Evolutionary conservation across 2,888 invertebrate species (phyloP).

Genomic region (Disparrhopalites patrizii): DNA sequence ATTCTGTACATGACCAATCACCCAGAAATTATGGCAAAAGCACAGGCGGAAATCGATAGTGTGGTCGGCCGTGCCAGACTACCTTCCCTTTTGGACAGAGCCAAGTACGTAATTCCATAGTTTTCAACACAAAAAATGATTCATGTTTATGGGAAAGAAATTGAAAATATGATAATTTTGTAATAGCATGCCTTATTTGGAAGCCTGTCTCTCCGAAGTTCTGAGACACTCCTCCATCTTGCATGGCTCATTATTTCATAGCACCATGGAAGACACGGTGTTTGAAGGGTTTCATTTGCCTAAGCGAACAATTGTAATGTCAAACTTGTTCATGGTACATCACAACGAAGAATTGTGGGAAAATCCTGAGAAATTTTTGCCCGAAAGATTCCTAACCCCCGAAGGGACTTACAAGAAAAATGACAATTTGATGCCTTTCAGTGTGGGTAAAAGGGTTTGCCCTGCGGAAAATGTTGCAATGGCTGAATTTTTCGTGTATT

Average conservation of each 20-base stretch:
- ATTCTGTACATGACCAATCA: constrained; percentile 58
- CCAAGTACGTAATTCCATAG: too few species aligned
- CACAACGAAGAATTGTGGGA: constrained; percentile 59
- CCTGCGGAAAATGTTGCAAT: constrained; percentile 63
- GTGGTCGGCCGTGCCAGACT: constrained; percentile 53
- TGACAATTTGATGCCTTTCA: constrained; percentile 36
- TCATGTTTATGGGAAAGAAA: too few species aligned
- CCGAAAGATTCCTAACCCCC: constrained; percentile 60
- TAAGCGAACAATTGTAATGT: constrained; percentile 56
- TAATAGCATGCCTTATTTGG: constrained; percentile 31
- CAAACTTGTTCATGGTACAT: constrained; percentile 58
- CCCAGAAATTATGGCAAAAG: constrained; percentile 58
- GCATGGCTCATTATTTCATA: constrained; percentile 37
- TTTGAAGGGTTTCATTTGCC: constrained; percentile 43
- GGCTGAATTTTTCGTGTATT: constrained; percentile 60
- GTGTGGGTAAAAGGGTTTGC: constrained; percentile 62
- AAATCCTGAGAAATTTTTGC: constrained; percentile 62
- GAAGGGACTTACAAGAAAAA: constrained; percentile 20
- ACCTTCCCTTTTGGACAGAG: constrained; percentile 54
- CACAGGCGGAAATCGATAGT: constrained; percentile 57
- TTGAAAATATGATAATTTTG: too few species aligned
- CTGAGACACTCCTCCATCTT: constrained; percentile 37
- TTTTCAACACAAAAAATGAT: too few species aligned
- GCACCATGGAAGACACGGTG: constrained; percentile 30
- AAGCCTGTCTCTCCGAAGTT: constrained; percentile 34